Percentiles rank a stretch among this genome's conserved stretches.
Evolutionary conservation across 2,113 vertebrate species (phyloP).

Genomic region (Engystomops pustulosus): DNA sequence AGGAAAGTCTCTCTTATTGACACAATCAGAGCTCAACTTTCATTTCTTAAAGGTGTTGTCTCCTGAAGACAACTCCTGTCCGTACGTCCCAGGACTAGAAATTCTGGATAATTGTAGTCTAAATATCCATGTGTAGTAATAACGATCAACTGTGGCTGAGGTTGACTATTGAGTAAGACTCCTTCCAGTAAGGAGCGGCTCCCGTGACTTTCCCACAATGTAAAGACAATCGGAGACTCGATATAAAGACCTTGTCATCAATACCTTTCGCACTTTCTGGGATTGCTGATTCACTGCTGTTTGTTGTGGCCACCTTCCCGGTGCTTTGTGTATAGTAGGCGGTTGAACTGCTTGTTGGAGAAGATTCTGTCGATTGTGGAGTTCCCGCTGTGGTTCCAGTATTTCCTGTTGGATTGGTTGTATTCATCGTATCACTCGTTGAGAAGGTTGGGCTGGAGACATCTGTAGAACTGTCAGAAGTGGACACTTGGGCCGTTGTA

Average conservation of each 20-base stretch:
- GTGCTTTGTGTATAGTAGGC: neutral
- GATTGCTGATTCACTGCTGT: neutral
- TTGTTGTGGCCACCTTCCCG: neutral
- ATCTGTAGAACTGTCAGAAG: neutral
- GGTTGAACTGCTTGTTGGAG: neutral
- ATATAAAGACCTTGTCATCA: neutral
- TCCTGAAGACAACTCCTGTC: neutral
- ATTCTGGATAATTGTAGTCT: neutral
- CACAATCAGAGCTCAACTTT: too few species aligned
- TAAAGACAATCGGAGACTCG: neutral
- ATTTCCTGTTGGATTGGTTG: neutral
- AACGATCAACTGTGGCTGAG: neutral
- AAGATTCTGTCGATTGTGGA: neutral
- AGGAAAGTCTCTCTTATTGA: too few species aligned
- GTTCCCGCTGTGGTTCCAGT: neutral
- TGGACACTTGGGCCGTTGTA: neutral
- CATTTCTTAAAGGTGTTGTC: neutral
- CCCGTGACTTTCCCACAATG: neutral
- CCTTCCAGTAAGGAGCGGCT: neutral
- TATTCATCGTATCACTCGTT: neutral
- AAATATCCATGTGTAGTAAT: neutral
- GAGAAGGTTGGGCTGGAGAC: neutral
- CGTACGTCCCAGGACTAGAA: neutral
- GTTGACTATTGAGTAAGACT: neutral
- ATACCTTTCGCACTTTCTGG: conserved; percentile 42